Evolutionary conservation across 92 coral and sea anemone species (phyloP), one percentile per base, ranked within the genome.

Genomic region (Siderastrea siderea): DNA sequence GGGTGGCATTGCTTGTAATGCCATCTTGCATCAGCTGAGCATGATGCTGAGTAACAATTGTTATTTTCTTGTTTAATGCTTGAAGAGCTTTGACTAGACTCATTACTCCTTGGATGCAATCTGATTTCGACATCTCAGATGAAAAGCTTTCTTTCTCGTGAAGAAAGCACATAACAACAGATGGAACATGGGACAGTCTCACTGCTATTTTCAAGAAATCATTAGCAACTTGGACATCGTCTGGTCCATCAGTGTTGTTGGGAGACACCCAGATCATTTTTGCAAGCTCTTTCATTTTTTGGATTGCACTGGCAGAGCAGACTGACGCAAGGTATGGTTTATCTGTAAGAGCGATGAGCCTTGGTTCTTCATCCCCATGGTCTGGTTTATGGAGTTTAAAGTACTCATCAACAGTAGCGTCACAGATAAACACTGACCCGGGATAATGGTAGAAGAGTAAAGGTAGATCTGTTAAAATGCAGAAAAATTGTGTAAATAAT

Each of bases 391-490:
- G 90, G 13, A 51, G 54, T 47, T 88, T 89, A 77, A 95, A 94
- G 73, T 89, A 95, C 13, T 89, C 91, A 2, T 92, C 87, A 38
- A 85, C 88, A 38, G 84, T 74, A 7, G 89, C 82, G 80, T 97
- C 99, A 87, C 95, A 88, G 16, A 97, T 84, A 87, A 85, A 97
- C 96, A 95, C 89, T 43, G 90, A 85, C 4, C 99, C 97, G 50
- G 99, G 99, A 38, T 85, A 86, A 72, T 97, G 99, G 64, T 93
- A 84, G 81, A 95, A 93, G 50, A 93, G 88, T 10, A 88, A 68
- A 52, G 86, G 73, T 74, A 92, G 93, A 52, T 86, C 98, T 95
- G 91, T 26, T 26, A 26, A 26, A 26, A 26, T 26, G 38, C 38
- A 26, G 38, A 26, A 26, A 26, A 26, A 26, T 26, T 26, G 38